Percentiles rank a stretch among this genome's conserved stretches.
Conservation (phyloP, 2,888 invertebrate genomes). For the Ichneumon xanthorius region DNA sequence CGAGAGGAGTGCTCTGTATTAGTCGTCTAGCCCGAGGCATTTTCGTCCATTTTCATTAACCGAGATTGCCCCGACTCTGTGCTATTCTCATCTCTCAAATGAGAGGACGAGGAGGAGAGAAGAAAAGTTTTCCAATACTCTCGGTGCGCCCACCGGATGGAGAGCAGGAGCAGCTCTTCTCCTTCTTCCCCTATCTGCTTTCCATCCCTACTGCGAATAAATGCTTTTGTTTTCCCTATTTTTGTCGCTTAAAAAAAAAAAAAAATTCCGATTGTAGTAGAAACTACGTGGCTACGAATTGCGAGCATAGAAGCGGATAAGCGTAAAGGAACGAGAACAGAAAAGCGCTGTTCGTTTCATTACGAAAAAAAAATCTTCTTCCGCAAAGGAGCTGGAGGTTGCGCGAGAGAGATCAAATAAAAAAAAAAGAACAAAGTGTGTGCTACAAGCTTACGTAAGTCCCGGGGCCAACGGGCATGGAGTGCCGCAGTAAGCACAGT, state of each 20-base stretch:
- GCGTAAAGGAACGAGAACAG: constrained; percentile 26
- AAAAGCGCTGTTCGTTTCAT: constrained; percentile 36
- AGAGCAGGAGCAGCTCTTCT: constrained; percentile 31
- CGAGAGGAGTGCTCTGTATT: constrained; percentile 23
- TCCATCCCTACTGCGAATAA: constrained; percentile 47
- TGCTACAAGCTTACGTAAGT: constrained; percentile 59
- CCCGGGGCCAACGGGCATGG: constrained; percentile 46
- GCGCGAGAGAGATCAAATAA: constrained; percentile 37
- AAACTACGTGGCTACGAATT: neutral
- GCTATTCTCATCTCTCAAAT: constrained; percentile 36
- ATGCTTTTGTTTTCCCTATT: constrained; percentile 53
- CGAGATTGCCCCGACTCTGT: constrained; percentile 59
- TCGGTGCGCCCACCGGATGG: constrained; percentile 43
- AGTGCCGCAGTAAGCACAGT: constrained; percentile 24
- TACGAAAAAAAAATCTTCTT: constrained; percentile 38
- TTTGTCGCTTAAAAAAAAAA: too few relatives aligned
- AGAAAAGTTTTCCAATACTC: constrained; percentile 66
- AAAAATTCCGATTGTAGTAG: neutral
- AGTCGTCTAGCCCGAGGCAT: constrained; percentile 55
- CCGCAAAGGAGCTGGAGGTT: constrained; percentile 36
- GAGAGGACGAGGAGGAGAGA: constrained; percentile 19
- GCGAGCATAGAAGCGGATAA: constrained; percentile 9
- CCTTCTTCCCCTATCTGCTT: constrained; percentile 33
- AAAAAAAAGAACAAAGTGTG: constrained; percentile 40
- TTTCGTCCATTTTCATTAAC: constrained; percentile 66